phyloP scores from a whole-genome alignment of 2,797 vertebrate species.

The Discoglossus pictus region DNA sequence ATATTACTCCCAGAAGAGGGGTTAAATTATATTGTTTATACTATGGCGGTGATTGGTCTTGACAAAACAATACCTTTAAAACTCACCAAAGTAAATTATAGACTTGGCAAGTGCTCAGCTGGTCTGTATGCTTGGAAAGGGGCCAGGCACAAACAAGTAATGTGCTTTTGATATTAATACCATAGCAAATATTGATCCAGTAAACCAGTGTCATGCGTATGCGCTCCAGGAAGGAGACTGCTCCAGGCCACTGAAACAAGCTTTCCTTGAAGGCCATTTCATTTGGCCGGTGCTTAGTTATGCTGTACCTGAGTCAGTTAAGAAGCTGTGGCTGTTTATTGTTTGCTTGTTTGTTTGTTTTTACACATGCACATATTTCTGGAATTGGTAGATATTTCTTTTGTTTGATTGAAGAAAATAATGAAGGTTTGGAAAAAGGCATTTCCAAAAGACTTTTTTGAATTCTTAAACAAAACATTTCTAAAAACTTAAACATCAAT shows the following conservation, averaged over 20 bases:
- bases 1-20: constrained; percentile 13
- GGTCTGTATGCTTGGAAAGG: constrained; percentile 75
- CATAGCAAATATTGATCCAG: constrained; percentile 94
- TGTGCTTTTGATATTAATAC: constrained; percentile 99
- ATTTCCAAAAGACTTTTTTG: too few relatives aligned
- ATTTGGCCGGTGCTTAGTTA: constrained; percentile 95
- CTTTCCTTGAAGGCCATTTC: constrained; percentile 93
- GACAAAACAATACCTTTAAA: constrained; percentile 99
- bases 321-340: constrained; percentile 68
- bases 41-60: constrained; percentile 96
- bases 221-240: constrained; percentile 76
- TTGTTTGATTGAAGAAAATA: too few relatives aligned
- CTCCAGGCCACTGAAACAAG: constrained; percentile 90
- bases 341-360: too few relatives aligned
- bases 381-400: too few relatives aligned
- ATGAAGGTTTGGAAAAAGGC: too few relatives aligned
- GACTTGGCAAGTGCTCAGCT: constrained; percentile 86
- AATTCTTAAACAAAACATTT: too few relatives aligned
- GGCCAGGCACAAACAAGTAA: constrained; percentile 96
- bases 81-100: constrained; percentile 99
- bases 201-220: constrained; percentile 74
- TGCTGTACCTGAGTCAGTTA: constrained; percentile 86
- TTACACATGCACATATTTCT: too few relatives aligned
- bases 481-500: too few relatives aligned
- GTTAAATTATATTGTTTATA: constrained; percentile 82